Base-by-base conservation (phyloP, 2,888 invertebrate species). In the Tetragnatha montana region DNA sequence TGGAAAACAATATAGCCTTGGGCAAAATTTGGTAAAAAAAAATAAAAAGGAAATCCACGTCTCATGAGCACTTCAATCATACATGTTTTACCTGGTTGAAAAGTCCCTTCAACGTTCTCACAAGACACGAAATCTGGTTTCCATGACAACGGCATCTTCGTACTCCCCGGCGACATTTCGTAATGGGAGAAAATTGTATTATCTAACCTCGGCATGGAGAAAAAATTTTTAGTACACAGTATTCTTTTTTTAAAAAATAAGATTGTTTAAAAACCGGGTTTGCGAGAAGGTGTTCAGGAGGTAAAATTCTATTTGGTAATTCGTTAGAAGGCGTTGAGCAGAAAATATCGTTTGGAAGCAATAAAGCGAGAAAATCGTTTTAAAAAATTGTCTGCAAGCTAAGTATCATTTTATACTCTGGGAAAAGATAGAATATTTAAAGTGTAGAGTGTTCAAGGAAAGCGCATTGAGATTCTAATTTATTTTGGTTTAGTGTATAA, bases 111-210 rank as follows among this genome's bases (percentile, higher is more conserved):
- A 35, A 35, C 60, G 19, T 78, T 50, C 22, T 12, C 10, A 22
- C 14, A 22, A 35, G 47, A 78, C 8, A 51, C 14, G 22, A 78
- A 78, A 78, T 60, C 60, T 10, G 21, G 81, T 82, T 19, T 8
- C 81, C 60, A 82, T 74, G 73, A 73, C 21, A 8, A 82, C 81
- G n/a, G 73, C 81, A 82, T 82, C 74, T 73, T 21, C 73, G 14
- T 82, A 73, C 73, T 82, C 50, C 81, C 51, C 35, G 60, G 12
- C 50, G 49, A 51, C 81, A 35, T 50, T 21, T 21, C 35, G 73
- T 82, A 82, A 82, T 82, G 73, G 73, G 73, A n/a, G 22, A 73
- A 82, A 82, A 82, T 51, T 73, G 82, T 74, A 82, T 73, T 82
- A 82, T 60, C 78, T 78, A 22, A 78, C 19, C 60, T 51, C 14